These are phyloP conservation scores for Eudorcas thomsonii DNA, from an alignment of 2,113 vertebrate genomes.

Conservation along the genomic window DNA sequence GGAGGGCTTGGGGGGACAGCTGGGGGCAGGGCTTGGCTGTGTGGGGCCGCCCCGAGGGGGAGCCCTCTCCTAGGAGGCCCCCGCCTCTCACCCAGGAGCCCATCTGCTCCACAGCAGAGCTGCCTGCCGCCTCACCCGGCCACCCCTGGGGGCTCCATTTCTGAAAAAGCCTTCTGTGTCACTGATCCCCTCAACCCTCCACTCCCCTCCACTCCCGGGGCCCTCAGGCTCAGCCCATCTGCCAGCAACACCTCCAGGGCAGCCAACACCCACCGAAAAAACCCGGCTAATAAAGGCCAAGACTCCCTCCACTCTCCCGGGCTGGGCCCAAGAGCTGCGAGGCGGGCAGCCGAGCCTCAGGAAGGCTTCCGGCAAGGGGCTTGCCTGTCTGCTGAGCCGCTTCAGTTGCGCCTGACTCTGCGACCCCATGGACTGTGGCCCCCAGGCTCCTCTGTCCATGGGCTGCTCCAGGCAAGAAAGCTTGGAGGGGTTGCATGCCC, in stretches of 20 bases:
- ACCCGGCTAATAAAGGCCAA: neutral
- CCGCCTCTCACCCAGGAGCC: neutral
- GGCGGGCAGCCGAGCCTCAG: neutral
- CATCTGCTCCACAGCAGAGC: neutral
- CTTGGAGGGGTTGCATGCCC: neutral
- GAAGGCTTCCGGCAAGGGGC: neutral
- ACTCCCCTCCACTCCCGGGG: neutral
- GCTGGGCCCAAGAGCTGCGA: neutral
- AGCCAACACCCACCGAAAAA: neutral
- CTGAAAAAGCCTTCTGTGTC: neutral
- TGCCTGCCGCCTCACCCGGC: fast-evolving
- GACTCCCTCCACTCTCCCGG: fast-evolving
- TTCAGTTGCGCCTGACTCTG: neutral
- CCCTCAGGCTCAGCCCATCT: slow-evolving; percentile 51
- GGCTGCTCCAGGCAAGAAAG: neutral
- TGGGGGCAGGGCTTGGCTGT: fast-evolving
- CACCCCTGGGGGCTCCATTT: neutral
- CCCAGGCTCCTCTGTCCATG: neutral
- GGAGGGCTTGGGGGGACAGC: neutral
- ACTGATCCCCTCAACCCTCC: neutral
- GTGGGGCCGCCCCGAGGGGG: neutral
- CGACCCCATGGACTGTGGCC: neutral
- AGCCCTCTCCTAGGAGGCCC: neutral
- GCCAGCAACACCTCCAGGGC: neutral
- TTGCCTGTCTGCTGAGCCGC: neutral